Evolutionary conservation across 2,113 vertebrate species (phyloP), one percentile per base, ranked within the genome.

Genomic region (Phalacrocorax brasilianus): DNA sequence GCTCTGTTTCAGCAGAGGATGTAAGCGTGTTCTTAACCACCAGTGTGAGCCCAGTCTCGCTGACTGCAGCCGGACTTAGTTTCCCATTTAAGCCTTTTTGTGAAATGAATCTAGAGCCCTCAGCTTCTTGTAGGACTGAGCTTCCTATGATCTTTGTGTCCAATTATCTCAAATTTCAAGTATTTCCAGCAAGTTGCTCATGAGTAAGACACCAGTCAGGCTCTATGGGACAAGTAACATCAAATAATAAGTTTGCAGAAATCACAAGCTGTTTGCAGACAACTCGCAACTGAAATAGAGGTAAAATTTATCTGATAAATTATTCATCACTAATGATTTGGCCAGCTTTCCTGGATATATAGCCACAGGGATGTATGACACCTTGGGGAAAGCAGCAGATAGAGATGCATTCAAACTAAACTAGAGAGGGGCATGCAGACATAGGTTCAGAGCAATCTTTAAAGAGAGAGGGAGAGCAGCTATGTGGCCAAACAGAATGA

Each of bases 301-400:
- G 94, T 87, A 97, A 96, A 97, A 96, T 97, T 95, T 97, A 87
- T 73, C 77, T 33, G 87, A 93, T 95, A 93, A 96, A 97, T 97
- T 95, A 97, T 97, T 97, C 81, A 97, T 91, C 66, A 53, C 63
- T 93, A 92, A 95, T 95, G 95, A 96, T 96, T 96, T 95, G 88
- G 89, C 66, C 88, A 95, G 92, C 95, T 94, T 97, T 97, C 94
- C 92, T 95, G 92, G 71, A 82, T 96, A 95, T 95, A 95, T 85
- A 97, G 95, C 92, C 97, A 95, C 89, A 63, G 95, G 95, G 96
- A 95, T 88, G 94, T 95, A 97, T 92, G 89, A 95, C 91, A 95
- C 95, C 91, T 95, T 94, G 62, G 96, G 91, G 94, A 96, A 95
- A 81, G 77, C 84, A 95, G 85, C 81, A 95, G 92, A 91, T 89